These are phyloP conservation scores for Brachionus manjavacas DNA, from an alignment of 1,140 invertebrate genomes.

Conservation along the genomic window DNA sequence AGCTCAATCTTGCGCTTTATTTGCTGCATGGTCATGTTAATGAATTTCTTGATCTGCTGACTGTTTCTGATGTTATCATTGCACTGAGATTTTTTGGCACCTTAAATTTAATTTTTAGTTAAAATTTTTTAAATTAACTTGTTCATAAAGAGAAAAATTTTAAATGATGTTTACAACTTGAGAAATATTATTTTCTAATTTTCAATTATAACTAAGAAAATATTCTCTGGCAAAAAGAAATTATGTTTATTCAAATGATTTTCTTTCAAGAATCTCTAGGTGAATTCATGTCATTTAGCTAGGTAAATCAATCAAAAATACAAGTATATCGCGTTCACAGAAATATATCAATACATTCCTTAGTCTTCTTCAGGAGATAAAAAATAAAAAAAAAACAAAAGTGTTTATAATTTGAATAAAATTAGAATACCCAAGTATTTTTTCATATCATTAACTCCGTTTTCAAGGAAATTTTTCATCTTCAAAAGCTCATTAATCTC, in stretches of 20 bases:
- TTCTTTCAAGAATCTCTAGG: not conserved
- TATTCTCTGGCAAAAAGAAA: not conserved
- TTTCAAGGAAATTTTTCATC: constrained; percentile 28
- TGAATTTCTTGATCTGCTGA: constrained; percentile 35
- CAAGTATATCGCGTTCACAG: not conserved
- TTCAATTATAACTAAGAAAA: not conserved
- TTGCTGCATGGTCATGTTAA: constrained; percentile 41
- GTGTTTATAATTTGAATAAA: not conserved
- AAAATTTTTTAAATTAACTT: no score
- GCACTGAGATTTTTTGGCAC: constrained; percentile 35
- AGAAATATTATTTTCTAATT: no score
- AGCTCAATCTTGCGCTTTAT: constrained; percentile 34
- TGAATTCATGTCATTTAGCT: not conserved
- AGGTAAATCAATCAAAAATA: not conserved
- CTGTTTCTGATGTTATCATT: constrained; percentile 31
- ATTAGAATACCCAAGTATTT: constrained; percentile 13
- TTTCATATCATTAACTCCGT: constrained; percentile 3
- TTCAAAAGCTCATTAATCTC: constrained; percentile 40
- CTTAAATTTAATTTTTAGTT: not conserved
- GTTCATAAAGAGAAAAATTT: no score
- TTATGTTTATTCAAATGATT: not conserved
- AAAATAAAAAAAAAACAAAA: not conserved
- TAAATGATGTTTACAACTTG: no score
- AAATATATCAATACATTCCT: no score
- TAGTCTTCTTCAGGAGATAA: no score